Evolutionary conservation across 1,140 invertebrate species (phyloP).

Genomic region (Camponotus vicinus): DNA sequence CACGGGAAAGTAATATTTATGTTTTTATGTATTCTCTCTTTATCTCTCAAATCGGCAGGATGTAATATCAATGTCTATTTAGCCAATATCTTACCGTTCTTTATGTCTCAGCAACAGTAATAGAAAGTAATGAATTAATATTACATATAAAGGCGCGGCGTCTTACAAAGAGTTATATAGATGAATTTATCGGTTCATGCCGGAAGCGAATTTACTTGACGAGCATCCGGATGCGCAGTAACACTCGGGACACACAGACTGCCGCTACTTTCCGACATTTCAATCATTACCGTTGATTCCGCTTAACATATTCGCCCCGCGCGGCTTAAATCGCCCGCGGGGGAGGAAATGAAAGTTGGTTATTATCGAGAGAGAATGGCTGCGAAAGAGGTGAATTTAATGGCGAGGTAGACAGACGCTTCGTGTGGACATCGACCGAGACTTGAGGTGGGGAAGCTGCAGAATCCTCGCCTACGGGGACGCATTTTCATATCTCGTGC

Average conservation of each 20-base stretch:
- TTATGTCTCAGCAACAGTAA: neutral
- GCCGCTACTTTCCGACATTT: constrained; percentile 20
- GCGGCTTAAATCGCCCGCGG: constrained; percentile 51
- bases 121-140: neutral
- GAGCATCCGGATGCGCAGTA: neutral
- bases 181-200: constrained; percentile 8
- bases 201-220: neutral
- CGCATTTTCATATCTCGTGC: constrained; percentile 38
- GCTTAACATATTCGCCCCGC: constrained; percentile 39
- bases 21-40: neutral
- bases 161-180: neutral
- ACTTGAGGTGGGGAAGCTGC: constrained; percentile 49
- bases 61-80: neutral
- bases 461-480: constrained; percentile 4
- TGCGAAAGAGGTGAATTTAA: constrained; percentile 62
- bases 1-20: constrained; percentile 27
- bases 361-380: constrained; percentile 65
- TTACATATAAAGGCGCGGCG: neutral
- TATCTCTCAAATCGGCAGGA: neutral
- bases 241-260: neutral
- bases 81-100: neutral
- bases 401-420: constrained; percentile 22
- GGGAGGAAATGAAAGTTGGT: constrained; percentile 74
- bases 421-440: constrained; percentile 46
- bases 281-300: constrained; percentile 34